Evolutionary conservation across 2,113 vertebrate genomes (phyloP), one percentile per base, ranked within the genome.

Genomic region (Onychorhynchus coronatus): DNA sequence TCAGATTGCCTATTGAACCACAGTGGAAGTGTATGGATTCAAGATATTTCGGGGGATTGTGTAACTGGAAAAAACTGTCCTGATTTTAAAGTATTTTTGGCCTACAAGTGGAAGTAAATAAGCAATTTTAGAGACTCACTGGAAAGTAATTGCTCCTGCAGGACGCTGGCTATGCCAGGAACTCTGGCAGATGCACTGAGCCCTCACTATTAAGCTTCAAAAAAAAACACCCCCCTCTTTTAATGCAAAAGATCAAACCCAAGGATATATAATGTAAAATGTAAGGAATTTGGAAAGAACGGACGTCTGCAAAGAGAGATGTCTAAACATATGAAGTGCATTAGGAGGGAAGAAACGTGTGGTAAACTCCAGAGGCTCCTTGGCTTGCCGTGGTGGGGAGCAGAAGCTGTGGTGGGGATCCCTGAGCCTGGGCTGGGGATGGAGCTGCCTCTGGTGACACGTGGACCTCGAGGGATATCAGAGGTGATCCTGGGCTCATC

Each of bases 31-130:
- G 65, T 61, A 82, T 50, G 90, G 93, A 63, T 91, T 89, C 68
- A 61, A 85, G 94, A 94, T 92, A 95, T 95, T 96, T 94, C 17
- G 91, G 94, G 93, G 93, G 95, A 95, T 97, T 97, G 93, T 96
- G 91, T 89, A 96, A 96, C 93, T 93, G 95, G 95, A 96, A 97
- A 96, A 97, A 96, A 87, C 95, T 96, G 95, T 62, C 81, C 88
- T 77, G 92, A 95, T 95, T 94, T 97, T 65, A 56, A 94, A 96
- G 75, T 88, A 93, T 91, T 96, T 95, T 92, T 97, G 96, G 95
- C 97, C 17, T 85, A 59, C 42, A 39, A 96, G 62, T 79, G 83
- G 95, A 95, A 93, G 91, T 91, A 95, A 95, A 97, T 95, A 97
- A 97, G 91, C 91, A 80, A 89, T 79, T 95, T 94, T 76, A 80